Conservation (phyloP, 1,140 invertebrate species). For the Lucilia cuprina region DNA sequence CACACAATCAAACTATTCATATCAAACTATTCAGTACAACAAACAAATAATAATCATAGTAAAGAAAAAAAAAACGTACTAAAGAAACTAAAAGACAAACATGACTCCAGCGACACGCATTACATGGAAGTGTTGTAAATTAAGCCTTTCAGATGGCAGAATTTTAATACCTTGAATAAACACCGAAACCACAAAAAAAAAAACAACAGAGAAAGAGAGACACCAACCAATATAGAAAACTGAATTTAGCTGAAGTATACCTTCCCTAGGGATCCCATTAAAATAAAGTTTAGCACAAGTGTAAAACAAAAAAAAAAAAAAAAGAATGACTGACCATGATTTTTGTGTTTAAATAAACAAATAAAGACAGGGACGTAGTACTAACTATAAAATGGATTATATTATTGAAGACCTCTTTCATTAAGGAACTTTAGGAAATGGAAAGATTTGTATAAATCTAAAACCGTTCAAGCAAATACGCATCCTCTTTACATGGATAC, state of each 20-base stretch:
- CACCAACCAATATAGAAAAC: neutral
- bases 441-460: too few relatives aligned
- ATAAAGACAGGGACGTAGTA: neutral
- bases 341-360: conserved; percentile 26
- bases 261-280: conserved; percentile 30
- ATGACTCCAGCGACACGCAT: conserved; percentile 12
- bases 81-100: neutral
- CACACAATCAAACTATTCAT: neutral
- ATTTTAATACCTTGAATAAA: neutral
- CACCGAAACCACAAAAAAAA: conserved; percentile 4
- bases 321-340: neutral
- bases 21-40: neutral
- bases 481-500: too few relatives aligned
- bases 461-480: too few relatives aligned
- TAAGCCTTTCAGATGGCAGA: conserved; percentile 18
- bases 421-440: too few relatives aligned
- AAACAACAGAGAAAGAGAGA: neutral
- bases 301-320: conserved; percentile 14
- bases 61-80: neutral
- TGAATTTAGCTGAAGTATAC: neutral
- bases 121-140: conserved; percentile 30
- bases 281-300: conserved; percentile 31
- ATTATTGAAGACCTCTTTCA: too few relatives aligned
- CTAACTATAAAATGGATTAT: neutral
- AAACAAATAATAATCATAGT: neutral